Evolutionary conservation across 2,888 invertebrate genomes (phyloP), one percentile per base, ranked within the genome.

Genomic region (Cremastobaeus sp.): DNA sequence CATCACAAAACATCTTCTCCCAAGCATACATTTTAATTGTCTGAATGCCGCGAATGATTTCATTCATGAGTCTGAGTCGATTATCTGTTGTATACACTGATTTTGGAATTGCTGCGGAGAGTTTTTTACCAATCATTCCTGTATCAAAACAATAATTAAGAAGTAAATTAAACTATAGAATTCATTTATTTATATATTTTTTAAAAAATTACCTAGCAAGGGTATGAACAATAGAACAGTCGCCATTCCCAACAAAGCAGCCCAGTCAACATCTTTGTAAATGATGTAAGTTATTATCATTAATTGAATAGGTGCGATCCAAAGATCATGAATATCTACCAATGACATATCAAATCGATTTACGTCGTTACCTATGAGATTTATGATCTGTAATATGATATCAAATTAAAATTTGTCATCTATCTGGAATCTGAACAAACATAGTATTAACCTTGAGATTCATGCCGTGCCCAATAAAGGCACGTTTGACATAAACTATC

Each of bases 1-100:
- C 84, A 15, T 90, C 89, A 0, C 92, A 92, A 83, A 96, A 96
- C 0, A 94, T 93, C 32, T 91, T 91, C 85, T 96, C 96, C 93
- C 96, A 96, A 0, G 94, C 93, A 82, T 95, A 96, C 95, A 96
- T 96, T 85, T 96, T 96, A 76, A 96, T 94, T 0, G 95, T 93
- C 71, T 94, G 92, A 79, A 96, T 94, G 0, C 96, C 97, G 80
- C 92, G 92, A 30, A 97, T 92, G 0, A 96, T 93, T 85, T 96
- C 97, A 84, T 94, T 96, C 96, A 97, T 97, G 0, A 97, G 86
- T 18, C 95, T 90, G 1, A 98, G 93, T 3, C 98, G 89, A 79
- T 95, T 91, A 88, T 98, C 97, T 0, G 97, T 96, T 54, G 93
- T 90, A 28, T 92, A 87, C 0, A 96, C 95, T 0, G 95, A 95